Percentiles rank a stretch among this genome's conserved stretches.
phyloP scores from a whole-genome alignment of 2,888 invertebrate species.

The Pyralis farinalis region DNA sequence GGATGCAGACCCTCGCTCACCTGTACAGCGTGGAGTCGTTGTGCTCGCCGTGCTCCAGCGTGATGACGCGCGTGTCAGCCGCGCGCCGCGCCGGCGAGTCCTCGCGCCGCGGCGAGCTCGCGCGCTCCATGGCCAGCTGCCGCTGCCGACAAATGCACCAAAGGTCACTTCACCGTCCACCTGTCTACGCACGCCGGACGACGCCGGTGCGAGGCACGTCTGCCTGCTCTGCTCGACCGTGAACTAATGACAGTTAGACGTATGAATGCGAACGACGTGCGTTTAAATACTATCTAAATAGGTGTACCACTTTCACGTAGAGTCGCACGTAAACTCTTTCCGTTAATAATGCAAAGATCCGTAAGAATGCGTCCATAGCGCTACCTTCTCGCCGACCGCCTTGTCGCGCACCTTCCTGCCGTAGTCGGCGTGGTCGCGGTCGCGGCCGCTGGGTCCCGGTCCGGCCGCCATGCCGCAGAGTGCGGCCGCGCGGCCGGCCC shows the following conservation, averaged over 20 bases:
- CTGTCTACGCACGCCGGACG: too few species aligned
- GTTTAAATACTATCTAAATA: too few species aligned
- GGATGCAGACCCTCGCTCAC: too few species aligned
- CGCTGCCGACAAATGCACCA: constrained; percentile 37
- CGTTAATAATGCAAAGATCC: not conserved
- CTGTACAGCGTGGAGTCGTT: constrained; percentile 87
- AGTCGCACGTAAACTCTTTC: not conserved
- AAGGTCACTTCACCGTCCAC: too few species aligned
- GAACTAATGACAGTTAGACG: too few species aligned
- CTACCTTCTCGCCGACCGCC: constrained; percentile 53
- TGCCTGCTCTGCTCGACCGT: too few species aligned
- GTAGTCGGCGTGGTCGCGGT: constrained; percentile 21
- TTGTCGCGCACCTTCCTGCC: constrained; percentile 53
- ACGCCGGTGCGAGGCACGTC: too few species aligned
- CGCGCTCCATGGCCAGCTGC: constrained; percentile 62
- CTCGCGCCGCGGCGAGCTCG: constrained; percentile 22
- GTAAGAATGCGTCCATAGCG: not conserved
- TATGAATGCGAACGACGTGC: too few species aligned
- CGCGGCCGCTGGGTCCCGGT: not conserved
- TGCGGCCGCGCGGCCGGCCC: not conserved
- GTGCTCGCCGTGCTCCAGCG: constrained; percentile 88
- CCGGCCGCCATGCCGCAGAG: too few species aligned
- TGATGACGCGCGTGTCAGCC: constrained; percentile 80
- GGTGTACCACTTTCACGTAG: not conserved
- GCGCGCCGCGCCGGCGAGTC: constrained; percentile 23